These are phyloP conservation scores for Eidolon helvum DNA, from an alignment of 2,113 vertebrate genomes.

Conservation along the genomic window DNA sequence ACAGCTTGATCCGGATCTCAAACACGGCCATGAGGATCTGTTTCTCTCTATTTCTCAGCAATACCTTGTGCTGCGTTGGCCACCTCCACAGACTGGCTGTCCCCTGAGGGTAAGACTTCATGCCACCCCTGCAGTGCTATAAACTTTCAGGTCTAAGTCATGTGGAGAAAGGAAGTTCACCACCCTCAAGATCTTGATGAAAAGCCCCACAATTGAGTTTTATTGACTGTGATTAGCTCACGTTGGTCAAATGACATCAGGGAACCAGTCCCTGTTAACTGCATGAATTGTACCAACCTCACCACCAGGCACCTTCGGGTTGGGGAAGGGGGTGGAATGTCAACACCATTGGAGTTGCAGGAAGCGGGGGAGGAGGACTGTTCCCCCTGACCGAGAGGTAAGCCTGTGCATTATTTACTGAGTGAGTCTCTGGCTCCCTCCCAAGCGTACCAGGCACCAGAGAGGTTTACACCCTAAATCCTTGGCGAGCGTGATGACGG, in stretches of 20 bases:
- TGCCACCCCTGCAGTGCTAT: neutral
- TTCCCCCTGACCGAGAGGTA: neutral
- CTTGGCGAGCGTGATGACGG: neutral
- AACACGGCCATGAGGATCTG: accelerated
- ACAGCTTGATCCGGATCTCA: neutral
- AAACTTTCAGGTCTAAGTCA: no score
- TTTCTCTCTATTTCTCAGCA: neutral
- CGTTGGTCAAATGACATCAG: accelerated
- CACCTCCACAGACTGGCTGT: neutral
- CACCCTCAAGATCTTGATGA: neutral
- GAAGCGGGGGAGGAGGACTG: no score
- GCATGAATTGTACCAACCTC: no score
- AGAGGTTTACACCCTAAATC: neutral
- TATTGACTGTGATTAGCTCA: neutral
- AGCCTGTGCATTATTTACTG: neutral
- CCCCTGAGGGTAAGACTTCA: neutral
- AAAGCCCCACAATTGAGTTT: neutral
- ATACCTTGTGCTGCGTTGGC: accelerated
- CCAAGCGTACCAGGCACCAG: accelerated
- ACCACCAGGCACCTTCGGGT: neutral
- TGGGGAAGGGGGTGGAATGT: neutral
- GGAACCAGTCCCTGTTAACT: accelerated
- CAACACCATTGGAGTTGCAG: accelerated
- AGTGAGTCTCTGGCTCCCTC: neutral
- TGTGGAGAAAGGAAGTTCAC: no score